Base-by-base conservation (phyloP, 2,797 vertebrate species). In the Microtus agrestis region DNA sequence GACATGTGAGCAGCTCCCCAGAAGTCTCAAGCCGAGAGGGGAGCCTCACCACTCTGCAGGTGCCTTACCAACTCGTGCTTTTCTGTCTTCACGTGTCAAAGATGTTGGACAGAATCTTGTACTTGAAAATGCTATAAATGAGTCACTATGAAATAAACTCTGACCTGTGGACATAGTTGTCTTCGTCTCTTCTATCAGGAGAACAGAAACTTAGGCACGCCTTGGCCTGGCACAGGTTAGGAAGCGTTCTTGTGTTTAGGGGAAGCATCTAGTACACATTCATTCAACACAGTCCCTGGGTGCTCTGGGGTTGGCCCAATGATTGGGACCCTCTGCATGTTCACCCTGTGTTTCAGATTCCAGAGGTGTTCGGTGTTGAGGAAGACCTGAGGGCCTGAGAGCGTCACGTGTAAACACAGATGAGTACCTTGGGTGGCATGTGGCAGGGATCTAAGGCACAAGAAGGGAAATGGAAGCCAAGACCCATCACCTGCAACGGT, bases 141-240 rank as follows among this genome's bases (percentile, higher is more conserved):
- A 97, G 90, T 56, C 97, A 97, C 95, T 97, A 93, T 87, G 96
- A 98, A 98, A 98, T 98, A 98, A 98, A 98, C 95, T 97, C 94
- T 97, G 91, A 98, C 89, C 95, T 93, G 61, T 37, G 76, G 93
- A 84, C 95, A 76, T 51, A 87, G 0, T 29, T 1, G 48, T 29
- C 25, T 92, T 93, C 98, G 89, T 85, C 89, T 98, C 48, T 97
- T 95, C 89, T 96, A 73, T 82, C 11, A 0, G 63, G 0, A n/a
- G 63, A 34, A n/a, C 5, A 46, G 31, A 78, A 54, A 11, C 7
- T 54, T 10, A 5, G 84, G 56, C 56, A 1, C 1, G 0, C 37
- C 5, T 54, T 63, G 77, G 69, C 43, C 46, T 12, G 40, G 71
- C 40, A 27, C 34, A 14, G 40, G 67, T 19, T 37, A 27, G 76